Conservation (phyloP, 2,113 vertebrate species). For the Melanostigma gelatinosum region DNA sequence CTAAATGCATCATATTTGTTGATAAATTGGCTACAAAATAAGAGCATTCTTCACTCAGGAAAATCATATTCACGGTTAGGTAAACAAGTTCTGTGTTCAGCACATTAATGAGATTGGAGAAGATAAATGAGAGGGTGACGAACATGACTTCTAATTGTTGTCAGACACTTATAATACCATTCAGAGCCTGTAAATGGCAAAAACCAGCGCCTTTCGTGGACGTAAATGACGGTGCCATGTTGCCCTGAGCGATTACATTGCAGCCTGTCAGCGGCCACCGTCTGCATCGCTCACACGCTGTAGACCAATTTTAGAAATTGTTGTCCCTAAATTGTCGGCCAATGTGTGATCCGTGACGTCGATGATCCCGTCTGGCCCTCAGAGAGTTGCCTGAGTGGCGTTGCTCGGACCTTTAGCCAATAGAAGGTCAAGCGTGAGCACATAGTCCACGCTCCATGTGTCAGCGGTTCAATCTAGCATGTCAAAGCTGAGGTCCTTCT, state of each 20-base stretch:
- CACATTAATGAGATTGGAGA: neutral
- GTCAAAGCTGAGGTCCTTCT: slow-evolving; percentile 41
- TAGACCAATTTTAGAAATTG: neutral
- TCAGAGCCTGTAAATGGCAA: neutral
- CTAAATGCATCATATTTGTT: neutral
- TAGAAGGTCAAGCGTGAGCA: slow-evolving; percentile 68
- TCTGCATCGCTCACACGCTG: neutral
- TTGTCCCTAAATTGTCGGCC: neutral
- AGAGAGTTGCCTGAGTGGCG: slow-evolving; percentile 55
- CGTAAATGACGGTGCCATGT: neutral
- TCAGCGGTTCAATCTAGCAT: slow-evolving; percentile 59
- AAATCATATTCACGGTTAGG: neutral
- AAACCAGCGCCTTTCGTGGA: neutral
- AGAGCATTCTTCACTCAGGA: neutral
- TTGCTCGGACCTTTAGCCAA: slow-evolving; percentile 41
- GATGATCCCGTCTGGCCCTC: slow-evolving; percentile 23
- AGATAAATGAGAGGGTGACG: neutral
- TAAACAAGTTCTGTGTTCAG: neutral
- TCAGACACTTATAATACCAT: neutral
- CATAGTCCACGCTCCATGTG: slow-evolving; percentile 44
- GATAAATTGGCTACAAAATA: neutral
- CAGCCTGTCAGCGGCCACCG: no score
- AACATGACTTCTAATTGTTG: no score
- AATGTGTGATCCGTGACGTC: slow-evolving; percentile 27
- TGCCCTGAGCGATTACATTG: no score